Percentiles rank a stretch among this genome's conserved stretches.
phyloP scores from a whole-genome alignment of 2,888 invertebrate species.

The Arge pagana region DNA sequence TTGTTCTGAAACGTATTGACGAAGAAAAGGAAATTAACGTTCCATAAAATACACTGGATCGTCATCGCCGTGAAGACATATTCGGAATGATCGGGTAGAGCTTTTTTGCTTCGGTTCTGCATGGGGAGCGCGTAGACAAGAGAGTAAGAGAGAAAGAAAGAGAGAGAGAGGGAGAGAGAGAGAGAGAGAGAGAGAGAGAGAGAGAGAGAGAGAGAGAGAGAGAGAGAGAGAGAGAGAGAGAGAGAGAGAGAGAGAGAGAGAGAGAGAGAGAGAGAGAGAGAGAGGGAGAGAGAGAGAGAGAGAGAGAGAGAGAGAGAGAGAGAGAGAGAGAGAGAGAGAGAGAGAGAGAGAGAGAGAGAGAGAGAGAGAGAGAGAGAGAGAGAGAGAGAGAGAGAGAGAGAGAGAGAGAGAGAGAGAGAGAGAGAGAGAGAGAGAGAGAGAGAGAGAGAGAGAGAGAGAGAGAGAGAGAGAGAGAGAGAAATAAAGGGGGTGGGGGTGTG shows the following conservation, averaged over 20 bases:
- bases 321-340: background rate
- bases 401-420: background rate
- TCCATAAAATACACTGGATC: no score
- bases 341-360: background rate
- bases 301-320: background rate
- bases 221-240: conserved; percentile 1
- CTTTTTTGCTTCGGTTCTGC: no score
- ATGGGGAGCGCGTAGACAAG: no score
- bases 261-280: background rate
- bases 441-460: background rate
- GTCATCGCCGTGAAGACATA: no score
- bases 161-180: background rate
- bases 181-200: background rate
- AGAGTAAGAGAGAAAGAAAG: background rate
- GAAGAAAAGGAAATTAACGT: no score
- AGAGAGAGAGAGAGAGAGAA: background rate
- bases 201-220: background rate
- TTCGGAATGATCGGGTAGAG: no score
- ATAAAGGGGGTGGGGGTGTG: conserved; percentile 7
- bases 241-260: background rate
- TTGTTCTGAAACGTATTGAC: no score
- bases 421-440: background rate
- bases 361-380: background rate
- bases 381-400: no score
- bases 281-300: conserved; percentile 1